These are phyloP conservation scores for Enteromius thamalakanensis DNA, from an alignment of 2,797 vertebrate species.

Conservation along the genomic window DNA sequence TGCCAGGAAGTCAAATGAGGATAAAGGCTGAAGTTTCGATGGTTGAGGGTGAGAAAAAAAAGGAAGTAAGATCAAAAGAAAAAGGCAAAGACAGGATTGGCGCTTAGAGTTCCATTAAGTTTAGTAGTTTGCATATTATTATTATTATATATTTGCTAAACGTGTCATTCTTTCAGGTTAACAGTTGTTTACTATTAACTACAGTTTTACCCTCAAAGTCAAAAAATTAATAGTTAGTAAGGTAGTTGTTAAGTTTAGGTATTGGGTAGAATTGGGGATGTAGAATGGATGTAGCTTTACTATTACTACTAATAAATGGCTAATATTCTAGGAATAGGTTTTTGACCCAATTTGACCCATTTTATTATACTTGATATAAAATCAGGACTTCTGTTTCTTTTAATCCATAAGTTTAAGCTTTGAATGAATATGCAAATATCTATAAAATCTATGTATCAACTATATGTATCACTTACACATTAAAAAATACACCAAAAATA, in stretches of 20 bases:
- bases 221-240: too few relatives aligned
- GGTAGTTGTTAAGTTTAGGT: too few relatives aligned
- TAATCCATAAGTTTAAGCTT: background rate
- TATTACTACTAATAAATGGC: too few relatives aligned
- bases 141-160: background rate
- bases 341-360: background rate
- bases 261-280: too few relatives aligned
- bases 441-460: background rate
- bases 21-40: background rate
- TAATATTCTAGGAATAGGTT: too few relatives aligned
- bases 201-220: too few relatives aligned
- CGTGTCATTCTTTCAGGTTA: background rate
- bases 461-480: background rate
- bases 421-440: background rate
- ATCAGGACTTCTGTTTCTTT: background rate
- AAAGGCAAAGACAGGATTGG: background rate
- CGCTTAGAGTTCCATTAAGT: background rate
- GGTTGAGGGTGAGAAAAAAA: background rate
- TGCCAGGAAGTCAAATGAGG: conserved; percentile 11
- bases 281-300: too few relatives aligned
- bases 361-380: background rate
- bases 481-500: background rate
- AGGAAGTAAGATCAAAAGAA: background rate
- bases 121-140: background rate
- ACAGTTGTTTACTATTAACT: too few relatives aligned